These are phyloP conservation scores for Mechanitis mazaeus DNA, from an alignment of 2,888 invertebrate species.

Conservation along the genomic window DNA sequence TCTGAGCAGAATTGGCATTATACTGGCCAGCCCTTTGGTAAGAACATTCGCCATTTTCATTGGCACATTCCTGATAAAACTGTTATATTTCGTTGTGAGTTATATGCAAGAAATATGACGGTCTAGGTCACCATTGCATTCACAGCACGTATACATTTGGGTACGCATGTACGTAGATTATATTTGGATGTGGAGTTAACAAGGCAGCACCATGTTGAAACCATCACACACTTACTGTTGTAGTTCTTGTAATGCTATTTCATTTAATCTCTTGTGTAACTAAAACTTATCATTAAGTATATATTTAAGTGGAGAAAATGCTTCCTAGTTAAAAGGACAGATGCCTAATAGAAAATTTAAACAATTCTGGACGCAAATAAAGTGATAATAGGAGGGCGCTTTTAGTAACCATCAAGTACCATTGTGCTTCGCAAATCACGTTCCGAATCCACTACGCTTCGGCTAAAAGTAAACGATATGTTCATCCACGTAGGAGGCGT, in stretches of 20 bases:
- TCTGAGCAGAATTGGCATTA: slow-evolving; percentile 96
- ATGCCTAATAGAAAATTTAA: not conserved
- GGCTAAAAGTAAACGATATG: slow-evolving; percentile 49
- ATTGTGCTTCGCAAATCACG: slow-evolving; percentile 30
- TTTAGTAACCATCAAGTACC: slow-evolving; percentile 23
- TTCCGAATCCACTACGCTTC: slow-evolving; percentile 43
- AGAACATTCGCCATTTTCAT: slow-evolving; percentile 77
- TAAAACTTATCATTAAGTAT: not conserved
- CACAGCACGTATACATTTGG: slow-evolving; percentile 35
- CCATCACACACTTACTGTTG: slow-evolving; percentile 1
- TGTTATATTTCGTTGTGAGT: slow-evolving; percentile 52
- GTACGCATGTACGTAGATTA: slow-evolving; percentile 37
- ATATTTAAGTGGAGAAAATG: not conserved
- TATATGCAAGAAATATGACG: slow-evolving; percentile 38
- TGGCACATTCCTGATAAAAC: slow-evolving; percentile 67
- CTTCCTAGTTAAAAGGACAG: not conserved
- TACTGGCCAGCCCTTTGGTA: slow-evolving; percentile 97
- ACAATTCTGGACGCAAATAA: not conserved
- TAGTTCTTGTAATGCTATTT: slow-evolving; percentile 3
- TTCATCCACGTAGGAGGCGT: slow-evolving; percentile 71
- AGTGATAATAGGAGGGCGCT: slow-evolving; percentile 14
- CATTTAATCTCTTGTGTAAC: slow-evolving; percentile 1
- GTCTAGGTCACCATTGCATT: slow-evolving; percentile 39
- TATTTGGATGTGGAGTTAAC: no score
- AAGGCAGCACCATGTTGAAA: no score